A percentile compares a stretch with the other conserved stretches of the same genome.
Conservation (phyloP, 2,113 vertebrate species). For the Ploceus nigricollis region DNA sequence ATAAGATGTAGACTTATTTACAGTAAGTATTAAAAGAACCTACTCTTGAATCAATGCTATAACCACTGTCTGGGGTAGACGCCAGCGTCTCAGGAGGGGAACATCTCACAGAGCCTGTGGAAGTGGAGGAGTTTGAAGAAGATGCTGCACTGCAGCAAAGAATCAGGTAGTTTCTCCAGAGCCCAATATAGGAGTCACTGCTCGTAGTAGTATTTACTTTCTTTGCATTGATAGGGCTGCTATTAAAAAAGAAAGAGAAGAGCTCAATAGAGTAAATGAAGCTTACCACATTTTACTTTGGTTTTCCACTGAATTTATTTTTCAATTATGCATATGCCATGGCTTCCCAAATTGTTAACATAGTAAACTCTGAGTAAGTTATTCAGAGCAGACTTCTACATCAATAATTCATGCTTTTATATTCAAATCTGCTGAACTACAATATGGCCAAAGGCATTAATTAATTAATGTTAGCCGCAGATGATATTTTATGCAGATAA, state of each 20-base stretch:
- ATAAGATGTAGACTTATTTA: not conserved
- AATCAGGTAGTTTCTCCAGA: slow-evolving; percentile 98
- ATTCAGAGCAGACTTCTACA: not conserved
- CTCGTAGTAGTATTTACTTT: slow-evolving; percentile 90
- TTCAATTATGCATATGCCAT: not conserved
- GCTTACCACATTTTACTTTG: not conserved
- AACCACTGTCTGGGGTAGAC: slow-evolving; percentile 97
- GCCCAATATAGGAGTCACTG: slow-evolving; percentile 92
- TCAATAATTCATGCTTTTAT: not conserved
- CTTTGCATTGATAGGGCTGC: slow-evolving; percentile 98
- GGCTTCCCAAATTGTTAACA: not conserved
- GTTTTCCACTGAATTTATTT: not conserved
- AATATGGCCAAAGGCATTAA: not conserved
- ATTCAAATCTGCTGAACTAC: not conserved
- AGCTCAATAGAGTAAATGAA: not conserved
- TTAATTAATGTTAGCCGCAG: not conserved
- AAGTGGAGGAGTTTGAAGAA: slow-evolving; percentile 72
- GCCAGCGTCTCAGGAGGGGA: slow-evolving; percentile 98
- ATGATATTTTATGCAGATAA: not conserved
- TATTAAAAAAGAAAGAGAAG: slow-evolving; percentile 33
- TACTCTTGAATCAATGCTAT: slow-evolving; percentile 94
- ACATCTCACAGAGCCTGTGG: slow-evolving; percentile 90
- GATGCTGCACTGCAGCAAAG: slow-evolving; percentile 95
- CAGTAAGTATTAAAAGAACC: not conserved
- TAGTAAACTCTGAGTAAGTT: not conserved